phyloP scores from a whole-genome alignment of 2,888 invertebrate species.

The Cerceris ruficornis region DNA sequence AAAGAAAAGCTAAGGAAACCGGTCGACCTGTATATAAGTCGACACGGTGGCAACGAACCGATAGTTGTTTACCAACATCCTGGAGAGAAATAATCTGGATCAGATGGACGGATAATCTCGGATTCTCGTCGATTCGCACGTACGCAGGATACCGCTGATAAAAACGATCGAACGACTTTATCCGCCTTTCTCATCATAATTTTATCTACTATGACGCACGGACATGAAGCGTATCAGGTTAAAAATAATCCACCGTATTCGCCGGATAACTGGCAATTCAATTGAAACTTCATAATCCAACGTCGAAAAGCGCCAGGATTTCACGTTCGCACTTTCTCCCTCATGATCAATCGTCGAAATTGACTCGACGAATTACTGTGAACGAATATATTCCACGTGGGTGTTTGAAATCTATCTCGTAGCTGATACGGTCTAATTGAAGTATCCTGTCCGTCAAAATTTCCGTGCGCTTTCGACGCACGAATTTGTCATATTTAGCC shows the following conservation, averaged over 20 bases:
- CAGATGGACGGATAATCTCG: slow-evolving; percentile 1
- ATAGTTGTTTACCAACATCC: slow-evolving; percentile 31
- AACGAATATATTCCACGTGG: too few relatives aligned
- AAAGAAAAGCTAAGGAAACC: slow-evolving; percentile 6
- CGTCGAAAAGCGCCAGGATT: too few relatives aligned
- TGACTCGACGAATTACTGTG: too few relatives aligned
- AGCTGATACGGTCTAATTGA: background rate
- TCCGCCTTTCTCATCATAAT: too few relatives aligned
- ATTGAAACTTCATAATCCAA: too few relatives aligned
- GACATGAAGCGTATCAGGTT: background rate
- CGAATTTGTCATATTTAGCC: too few relatives aligned
- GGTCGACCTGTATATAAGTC: slow-evolving; percentile 29
- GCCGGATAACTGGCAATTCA: background rate
- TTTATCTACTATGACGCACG: too few relatives aligned
- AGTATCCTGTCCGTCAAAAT: background rate
- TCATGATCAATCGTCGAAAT: too few relatives aligned
- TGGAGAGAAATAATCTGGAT: slow-evolving; percentile 38
- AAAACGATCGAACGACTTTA: background rate
- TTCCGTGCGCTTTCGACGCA: background rate
- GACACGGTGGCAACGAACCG: slow-evolving; percentile 2
- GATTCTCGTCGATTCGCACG: slow-evolving; percentile 17
- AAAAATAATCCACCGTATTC: background rate
- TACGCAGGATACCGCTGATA: too few relatives aligned
- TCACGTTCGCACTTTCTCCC: too few relatives aligned
- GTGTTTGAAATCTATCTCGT: background rate